Base-by-base conservation (phyloP, 2,888 invertebrate species). In the Tinea pellionella region DNA sequence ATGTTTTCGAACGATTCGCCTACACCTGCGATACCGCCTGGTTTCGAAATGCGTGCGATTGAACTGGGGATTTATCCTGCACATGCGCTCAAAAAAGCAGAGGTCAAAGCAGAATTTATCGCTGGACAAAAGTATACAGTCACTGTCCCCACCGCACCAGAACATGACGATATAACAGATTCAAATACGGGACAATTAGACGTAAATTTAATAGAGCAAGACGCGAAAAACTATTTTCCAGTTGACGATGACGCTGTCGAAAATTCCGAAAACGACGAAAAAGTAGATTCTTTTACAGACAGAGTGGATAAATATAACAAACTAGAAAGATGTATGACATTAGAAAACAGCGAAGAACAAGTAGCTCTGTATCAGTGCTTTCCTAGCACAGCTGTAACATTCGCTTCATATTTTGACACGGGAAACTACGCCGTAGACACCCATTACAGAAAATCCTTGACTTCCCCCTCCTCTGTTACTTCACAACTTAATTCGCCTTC, bases 391-490 rank as follows among this genome's bases (percentile, higher is more conserved):
- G 71, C 75, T 0, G 68, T 78, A 15, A 72, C 74, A 6, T 78
- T 85, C 65, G 77, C 82, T 4, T 87, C 87, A 0, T 87, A 86
- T 64, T 86, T 86, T 32, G 86, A 87, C 60, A 87, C 86, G 0
- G 86, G 87, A 1, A 86, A 87, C 61, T 86, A 80, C 63, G 86
- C 87, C 0, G 86, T 72, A 11, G 87, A 86, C 58, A 75, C 77
- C 32, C 79, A 86, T 64, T 84, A 77, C 47, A 74, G 68, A 59
- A 85, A 85, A 42, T 76, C 77, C 1, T 62, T 78, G 0, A 69
- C 69, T 1, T 75, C 77, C 11, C 73, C 77, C 0, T 11, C 16
- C 2, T 47, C 47, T 8, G n/a, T 47, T 9, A 37, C 37, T 9
- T 37, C 37, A 6, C 9, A 37, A n/a, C 9, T 47, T 9, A 9